Evolutionary conservation across 1,140 invertebrate genomes (phyloP), one percentile per base, ranked within the genome.

Genomic region (Brachionus sp.): DNA sequence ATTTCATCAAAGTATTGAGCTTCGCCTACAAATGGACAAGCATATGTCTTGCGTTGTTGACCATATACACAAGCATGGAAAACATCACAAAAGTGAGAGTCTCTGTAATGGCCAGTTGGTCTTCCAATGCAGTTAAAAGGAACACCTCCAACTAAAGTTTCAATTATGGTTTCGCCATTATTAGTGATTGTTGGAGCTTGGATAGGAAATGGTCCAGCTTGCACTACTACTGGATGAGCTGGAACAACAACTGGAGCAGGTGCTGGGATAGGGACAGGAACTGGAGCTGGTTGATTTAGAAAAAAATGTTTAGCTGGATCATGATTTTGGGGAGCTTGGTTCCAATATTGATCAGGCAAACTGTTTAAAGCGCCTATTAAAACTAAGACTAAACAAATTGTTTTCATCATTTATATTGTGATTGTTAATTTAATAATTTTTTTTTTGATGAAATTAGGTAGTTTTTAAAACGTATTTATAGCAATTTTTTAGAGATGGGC

Each of bases 61-160:
- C 80, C 80, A 37, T 19, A 53, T 3, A 83, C 35, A 16, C 80
- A 83, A 19, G 80, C 80, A 73, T 83, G 80, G 50, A 83, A 83
- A 16, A 83, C 64, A 83, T 83, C 80, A 53, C 80, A 83, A 73
- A 16, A 83, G 12, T 66, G 46, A 9, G 37, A 12, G 50, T 83
- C 64, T 42, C 64, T 39, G 10, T 46, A 70, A 33, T 83, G 80
- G 23, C 80, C 80, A 68, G 46, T 44, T 39, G 19, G 16, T 25
- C 35, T 10, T n/a, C 39, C 25, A n/a, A 16, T 23, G 42, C 80
- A 83, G 42, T 83, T 39, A 39, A 68, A 83, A 44, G 46, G 46
- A 25, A 83, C 19, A 10, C 75, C 75, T 12, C 75, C 75, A 46
- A 77, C 35, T 16, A 77, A 77, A 35, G 25, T 77, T 57, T 77